Evolutionary conservation across 2,113 vertebrate genomes (phyloP).

Genomic region (Stomatorhinus ivindoensis): DNA sequence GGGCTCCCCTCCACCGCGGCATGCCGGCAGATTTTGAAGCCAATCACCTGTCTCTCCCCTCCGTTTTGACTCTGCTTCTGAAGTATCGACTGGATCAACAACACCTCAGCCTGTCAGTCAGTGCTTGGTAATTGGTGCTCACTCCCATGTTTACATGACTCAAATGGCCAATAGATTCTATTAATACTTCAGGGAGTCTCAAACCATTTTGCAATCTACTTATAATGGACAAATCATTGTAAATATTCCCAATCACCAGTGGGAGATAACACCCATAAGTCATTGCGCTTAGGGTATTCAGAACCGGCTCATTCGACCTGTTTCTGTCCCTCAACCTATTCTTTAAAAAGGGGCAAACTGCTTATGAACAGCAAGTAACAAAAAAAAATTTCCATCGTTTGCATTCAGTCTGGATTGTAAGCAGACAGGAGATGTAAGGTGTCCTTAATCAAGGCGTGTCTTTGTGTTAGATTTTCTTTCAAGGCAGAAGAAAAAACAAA

Average conservation of each 20-base stretch:
- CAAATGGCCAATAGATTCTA: slow-evolving; percentile 6
- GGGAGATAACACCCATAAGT: not conserved
- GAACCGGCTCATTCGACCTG: not conserved
- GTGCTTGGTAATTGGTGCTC: not conserved
- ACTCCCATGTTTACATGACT: not conserved
- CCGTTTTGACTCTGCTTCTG: not conserved
- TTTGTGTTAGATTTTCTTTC: not conserved
- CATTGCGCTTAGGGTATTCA: not conserved
- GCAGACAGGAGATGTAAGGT: not conserved
- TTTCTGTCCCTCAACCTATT: not conserved
- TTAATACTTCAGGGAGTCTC: not conserved
- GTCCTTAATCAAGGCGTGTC: not conserved
- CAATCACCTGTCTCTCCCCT: slow-evolving; percentile 8
- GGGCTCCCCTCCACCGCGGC: not conserved
- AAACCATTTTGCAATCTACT: not conserved
- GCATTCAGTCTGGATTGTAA: not conserved
- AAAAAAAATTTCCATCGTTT: not conserved
- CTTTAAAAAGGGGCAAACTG: not conserved
- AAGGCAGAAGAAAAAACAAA: not conserved
- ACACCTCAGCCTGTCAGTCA: slow-evolving; percentile 8
- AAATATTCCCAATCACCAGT: not conserved
- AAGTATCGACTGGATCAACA: slow-evolving; percentile 20
- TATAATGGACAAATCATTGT: not conserved
- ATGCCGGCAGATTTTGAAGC: not conserved
- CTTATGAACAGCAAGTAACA: not conserved